phyloP scores from a whole-genome alignment of 1,140 invertebrate species.

The Pollicipes pollicipes region DNA sequence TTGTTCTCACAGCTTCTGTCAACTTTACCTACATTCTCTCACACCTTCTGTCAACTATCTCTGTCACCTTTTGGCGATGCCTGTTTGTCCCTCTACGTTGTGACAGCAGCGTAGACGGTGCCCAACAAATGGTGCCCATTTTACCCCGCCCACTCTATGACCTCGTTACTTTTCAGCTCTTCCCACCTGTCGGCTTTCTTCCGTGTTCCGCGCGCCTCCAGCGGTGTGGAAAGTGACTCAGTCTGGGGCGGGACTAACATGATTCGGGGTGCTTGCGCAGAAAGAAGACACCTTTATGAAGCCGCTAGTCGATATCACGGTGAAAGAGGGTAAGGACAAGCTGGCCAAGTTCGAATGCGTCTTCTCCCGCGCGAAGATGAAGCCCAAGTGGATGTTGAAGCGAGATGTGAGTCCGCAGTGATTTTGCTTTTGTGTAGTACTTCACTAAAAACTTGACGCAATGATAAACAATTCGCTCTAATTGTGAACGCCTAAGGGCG shows the following conservation, averaged over 20 bases:
- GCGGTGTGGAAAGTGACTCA: background rate
- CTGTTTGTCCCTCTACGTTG: background rate
- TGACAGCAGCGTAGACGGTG: too few relatives aligned
- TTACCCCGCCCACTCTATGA: background rate
- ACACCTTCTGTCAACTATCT: background rate
- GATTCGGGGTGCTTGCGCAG: conserved; percentile 32
- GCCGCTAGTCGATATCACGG: conserved; percentile 79
- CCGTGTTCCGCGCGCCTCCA: too few relatives aligned
- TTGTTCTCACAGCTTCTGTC: background rate
- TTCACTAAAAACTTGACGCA: conserved; percentile 2
- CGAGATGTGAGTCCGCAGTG: conserved; percentile 58
- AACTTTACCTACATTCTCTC: background rate
- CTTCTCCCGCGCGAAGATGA: conserved; percentile 76
- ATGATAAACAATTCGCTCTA: too few relatives aligned
- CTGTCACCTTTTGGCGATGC: background rate
- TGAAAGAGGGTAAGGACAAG: conserved; percentile 94
- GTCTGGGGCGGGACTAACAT: background rate
- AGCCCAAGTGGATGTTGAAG: conserved; percentile 79
- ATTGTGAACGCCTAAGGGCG: too few relatives aligned
- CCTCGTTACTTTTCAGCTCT: background rate
- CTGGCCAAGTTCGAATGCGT: conserved; percentile 73
- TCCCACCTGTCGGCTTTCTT: too few relatives aligned
- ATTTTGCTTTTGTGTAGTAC: background rate
- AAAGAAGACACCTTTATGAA: conserved; percentile 90
- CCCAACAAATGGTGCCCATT: background rate